A percentile compares a stretch with the other conserved stretches of the same genome.
Evolutionary conservation across 2,797 vertebrate genomes (phyloP).

Genomic region (Cuniculus paca): DNA sequence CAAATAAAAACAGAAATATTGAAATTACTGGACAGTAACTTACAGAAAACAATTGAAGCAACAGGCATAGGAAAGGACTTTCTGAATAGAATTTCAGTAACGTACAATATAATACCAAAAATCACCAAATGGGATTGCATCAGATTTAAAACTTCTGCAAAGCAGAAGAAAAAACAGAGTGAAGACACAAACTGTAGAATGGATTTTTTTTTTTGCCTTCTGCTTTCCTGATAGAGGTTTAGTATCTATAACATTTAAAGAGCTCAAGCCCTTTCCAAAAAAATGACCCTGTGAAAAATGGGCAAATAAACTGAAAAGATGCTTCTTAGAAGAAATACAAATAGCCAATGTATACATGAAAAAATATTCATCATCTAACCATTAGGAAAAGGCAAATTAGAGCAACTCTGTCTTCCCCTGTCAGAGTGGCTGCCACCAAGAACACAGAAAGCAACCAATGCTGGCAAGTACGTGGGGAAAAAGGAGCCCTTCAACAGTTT

Average conservation of each 20-base stretch:
- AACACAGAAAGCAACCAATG: background rate
- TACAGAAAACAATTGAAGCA: background rate
- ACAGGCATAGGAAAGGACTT: background rate
- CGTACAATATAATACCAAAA: background rate
- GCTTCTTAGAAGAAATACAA: background rate
- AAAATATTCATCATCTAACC: background rate
- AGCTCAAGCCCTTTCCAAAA: background rate
- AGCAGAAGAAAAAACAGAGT: background rate
- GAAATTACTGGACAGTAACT: background rate
- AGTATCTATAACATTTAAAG: background rate
- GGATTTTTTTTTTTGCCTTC: background rate
- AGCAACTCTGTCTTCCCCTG: background rate
- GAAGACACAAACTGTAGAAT: background rate
- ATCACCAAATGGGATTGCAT: background rate
- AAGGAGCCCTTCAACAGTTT: background rate
- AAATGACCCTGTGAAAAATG: background rate
- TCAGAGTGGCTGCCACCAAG: background rate
- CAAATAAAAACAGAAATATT: background rate
- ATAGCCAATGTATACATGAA: background rate
- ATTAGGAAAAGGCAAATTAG: background rate
- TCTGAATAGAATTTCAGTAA: background rate
- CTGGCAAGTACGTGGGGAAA: background rate
- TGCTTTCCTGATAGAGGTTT: background rate
- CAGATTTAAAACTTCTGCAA: background rate
- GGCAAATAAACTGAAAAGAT: background rate